Base-by-base conservation (phyloP, 2,797 vertebrate species). In the Halcyon smyrnensis region DNA sequence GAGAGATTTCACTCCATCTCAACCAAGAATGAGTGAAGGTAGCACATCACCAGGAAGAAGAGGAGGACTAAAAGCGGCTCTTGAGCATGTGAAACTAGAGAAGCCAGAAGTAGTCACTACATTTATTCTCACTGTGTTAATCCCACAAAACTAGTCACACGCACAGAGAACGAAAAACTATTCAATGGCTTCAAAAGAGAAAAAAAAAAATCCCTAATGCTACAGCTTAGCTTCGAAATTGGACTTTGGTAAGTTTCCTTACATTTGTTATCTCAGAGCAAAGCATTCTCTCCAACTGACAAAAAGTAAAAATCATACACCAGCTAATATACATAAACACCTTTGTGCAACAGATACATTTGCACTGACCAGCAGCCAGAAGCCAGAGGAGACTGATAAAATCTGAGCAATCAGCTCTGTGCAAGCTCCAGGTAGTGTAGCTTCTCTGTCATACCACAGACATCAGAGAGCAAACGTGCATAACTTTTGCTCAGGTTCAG, bases 391-490 rank as follows among this genome's bases (percentile, higher is more conserved):
- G 25, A 70, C 12, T 1, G 15, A 65, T 16, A 81, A 67, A 84
- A 85, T 4, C 5, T 15, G 39, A 93, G 25, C 63, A 54, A 43
- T 16, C 54, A 74, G 16, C 45, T 84, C 34, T 46, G 36, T 32
- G 43, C 15, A 53, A 80, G 53, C 25, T 48, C 32, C 50, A 39
- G 0, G 15, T 18, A 19, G 4, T 46, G 19, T 0, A 57, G 57
- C 39, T 80, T 13, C 62, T 46, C 24, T 84, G 46, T 45, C 78
- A 63, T 15, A 79, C 11, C 84, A 30, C 14, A 76, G n/a, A 25
- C 8, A 79, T 15, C n/a, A 56, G 11, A 41, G 24, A 71, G 27
- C 2, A 0, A 83, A 62, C 0, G 0, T 39, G 46, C 74, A 7
- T 28, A 25, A 62, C 48, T 83, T 87, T 51, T 60, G 23, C 23